Conservation (phyloP, 1,140 invertebrate genomes). For the Vanessa atalanta region DNA sequence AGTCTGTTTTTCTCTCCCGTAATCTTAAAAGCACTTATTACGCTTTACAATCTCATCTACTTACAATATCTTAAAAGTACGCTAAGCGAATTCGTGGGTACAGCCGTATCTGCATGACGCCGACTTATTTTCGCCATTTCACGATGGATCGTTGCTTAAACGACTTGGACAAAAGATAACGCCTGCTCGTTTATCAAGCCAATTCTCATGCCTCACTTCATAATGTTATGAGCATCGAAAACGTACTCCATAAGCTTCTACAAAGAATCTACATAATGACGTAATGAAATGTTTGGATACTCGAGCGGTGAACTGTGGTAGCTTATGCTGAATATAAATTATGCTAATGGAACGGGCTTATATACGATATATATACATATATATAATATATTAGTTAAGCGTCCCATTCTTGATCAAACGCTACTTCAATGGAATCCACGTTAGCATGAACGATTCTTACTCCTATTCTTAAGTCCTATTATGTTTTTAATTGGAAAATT, state of each 20-base stretch:
- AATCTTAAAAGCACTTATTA: constrained; percentile 4
- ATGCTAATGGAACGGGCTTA: no score
- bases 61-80: constrained; percentile 18
- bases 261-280: constrained; percentile 4
- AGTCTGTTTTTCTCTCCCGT: neutral
- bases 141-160: constrained; percentile 39
- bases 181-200: constrained; percentile 38
- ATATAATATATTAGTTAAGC: no score
- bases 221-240: constrained; percentile 28
- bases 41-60: constrained; percentile 11
- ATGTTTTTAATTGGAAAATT: no score
- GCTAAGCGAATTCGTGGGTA: constrained; percentile 15
- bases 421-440: no score
- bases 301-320: neutral
- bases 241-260: constrained; percentile 13
- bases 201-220: constrained; percentile 38
- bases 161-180: constrained; percentile 44
- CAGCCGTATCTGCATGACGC: constrained; percentile 28
- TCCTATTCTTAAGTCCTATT: no score
- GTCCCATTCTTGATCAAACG: no score
- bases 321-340: no score
- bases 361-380: no score
- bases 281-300: neutral
- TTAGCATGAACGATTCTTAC: no score
- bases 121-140: constrained; percentile 38